Base-by-base conservation (phyloP, 2,888 invertebrate genomes). In the Acleris holmiana region DNA sequence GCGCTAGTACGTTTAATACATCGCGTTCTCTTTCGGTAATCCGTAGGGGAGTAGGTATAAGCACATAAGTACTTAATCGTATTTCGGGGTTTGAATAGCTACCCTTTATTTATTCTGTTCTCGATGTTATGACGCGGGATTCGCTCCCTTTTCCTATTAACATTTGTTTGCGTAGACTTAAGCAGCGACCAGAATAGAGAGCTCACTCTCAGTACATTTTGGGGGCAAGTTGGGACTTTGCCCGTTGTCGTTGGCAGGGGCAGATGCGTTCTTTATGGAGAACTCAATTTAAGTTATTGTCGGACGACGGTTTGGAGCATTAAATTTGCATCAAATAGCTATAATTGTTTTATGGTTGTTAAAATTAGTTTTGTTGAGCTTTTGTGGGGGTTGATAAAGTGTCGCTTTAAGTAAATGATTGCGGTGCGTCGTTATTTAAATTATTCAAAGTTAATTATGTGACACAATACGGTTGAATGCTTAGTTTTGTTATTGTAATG, bases 61-160 rank as follows among this genome's bases (percentile, higher is more conserved):
- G 87, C 85, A 91, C 83, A 91, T 92, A 92, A 91, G 91, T 84
- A 84, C 90, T 91, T 92, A 91, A 92, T 91, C 91, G 91, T 81
- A 87, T 91, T 91, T 89, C 75, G 85, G 86, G 88, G 83, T 77
- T 76, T 77, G 82, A 83, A 84, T 82, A 78, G 78, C 77, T 51
- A 75, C 84, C 86, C 85, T 77, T 77, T 91, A 90, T 91, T 91
- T 91, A 91, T 90, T 89, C 85, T 86, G 88, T 80, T 75, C 83
- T 82, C 80, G 77, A 69, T 73, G 74, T 76, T 83, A 77, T 75
- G 75, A 77, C 69, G 71, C 71, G 73, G 74, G 73, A 75, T 78
- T 76, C 65, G 68, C 75, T 77, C 84, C 87, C 85, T 81, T 82
- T 80, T 80, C 77, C 80, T 82, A 87, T 89, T 85, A 88, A 82